These are phyloP conservation scores for Anguilla megastoma DNA, from an alignment of 2,797 vertebrate species.

Conservation along the genomic window DNA sequence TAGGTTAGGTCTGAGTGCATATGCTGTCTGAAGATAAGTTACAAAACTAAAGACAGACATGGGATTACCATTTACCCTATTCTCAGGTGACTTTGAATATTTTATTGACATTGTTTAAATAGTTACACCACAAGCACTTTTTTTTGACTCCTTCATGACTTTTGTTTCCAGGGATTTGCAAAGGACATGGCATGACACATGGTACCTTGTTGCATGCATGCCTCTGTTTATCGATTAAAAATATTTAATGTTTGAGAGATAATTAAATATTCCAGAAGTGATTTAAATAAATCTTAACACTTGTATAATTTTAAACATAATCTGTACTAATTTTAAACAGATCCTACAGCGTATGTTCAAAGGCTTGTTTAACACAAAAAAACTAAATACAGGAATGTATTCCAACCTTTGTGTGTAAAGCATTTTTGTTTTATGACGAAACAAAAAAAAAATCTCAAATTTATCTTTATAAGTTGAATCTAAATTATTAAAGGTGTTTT, in stretches of 20 bases:
- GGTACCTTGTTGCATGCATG: not conserved
- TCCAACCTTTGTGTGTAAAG: not conserved
- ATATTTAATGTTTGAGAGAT: not conserved
- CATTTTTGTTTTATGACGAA: not conserved
- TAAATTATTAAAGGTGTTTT: not conserved
- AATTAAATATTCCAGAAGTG: not conserved
- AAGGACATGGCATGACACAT: not conserved
- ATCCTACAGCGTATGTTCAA: too few relatives aligned
- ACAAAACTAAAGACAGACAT: conserved; percentile 32
- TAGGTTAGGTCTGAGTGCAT: not conserved
- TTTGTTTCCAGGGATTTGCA: not conserved
- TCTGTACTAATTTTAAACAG: too few relatives aligned
- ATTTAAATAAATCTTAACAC: not conserved
- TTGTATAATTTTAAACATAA: not conserved
- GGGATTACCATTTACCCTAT: conserved; percentile 39
- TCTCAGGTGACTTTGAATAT: conserved; percentile 50
- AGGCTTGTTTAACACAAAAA: too few relatives aligned
- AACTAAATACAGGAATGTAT: not conserved
- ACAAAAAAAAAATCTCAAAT: not conserved
- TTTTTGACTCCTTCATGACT: conserved; percentile 37
- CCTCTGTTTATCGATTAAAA: not conserved
- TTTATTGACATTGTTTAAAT: conserved; percentile 48
- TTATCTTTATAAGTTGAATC: not conserved
- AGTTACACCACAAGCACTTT: conserved; percentile 42
- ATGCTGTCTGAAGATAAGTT: conserved; percentile 23